These are phyloP conservation scores for Mesitornis unicolor DNA, from an alignment of 2,113 vertebrate genomes.

Conservation along the genomic window DNA sequence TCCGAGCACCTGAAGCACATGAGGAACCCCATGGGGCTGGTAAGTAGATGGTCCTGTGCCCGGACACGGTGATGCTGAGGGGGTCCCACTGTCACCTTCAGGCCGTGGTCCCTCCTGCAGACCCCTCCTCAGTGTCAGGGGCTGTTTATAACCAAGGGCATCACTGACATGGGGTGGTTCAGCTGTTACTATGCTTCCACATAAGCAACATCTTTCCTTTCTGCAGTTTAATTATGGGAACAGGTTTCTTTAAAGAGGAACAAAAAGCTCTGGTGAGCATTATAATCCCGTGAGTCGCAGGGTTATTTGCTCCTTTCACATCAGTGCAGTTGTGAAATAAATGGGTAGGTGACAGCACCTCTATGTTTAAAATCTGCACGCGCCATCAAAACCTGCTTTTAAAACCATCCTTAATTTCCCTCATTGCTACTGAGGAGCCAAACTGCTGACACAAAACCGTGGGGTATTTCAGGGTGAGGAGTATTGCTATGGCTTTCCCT, in stretches of 20 bases:
- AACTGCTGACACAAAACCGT: neutral
- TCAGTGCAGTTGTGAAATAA: neutral
- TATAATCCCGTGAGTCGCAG: neutral
- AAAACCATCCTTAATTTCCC: neutral
- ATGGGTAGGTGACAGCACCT: neutral
- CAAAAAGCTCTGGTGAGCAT: neutral
- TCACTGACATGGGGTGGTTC: neutral
- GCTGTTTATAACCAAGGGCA: neutral
- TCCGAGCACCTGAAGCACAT: slow-evolving; percentile 40
- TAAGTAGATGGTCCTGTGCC: neutral
- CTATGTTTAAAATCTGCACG: neutral
- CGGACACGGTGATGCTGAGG: neutral
- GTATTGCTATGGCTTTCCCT: neutral
- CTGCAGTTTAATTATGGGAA: neutral
- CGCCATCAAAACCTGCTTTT: neutral
- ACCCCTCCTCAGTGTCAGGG: fast-evolving
- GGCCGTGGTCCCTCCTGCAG: neutral
- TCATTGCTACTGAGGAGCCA: neutral
- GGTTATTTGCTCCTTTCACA: neutral
- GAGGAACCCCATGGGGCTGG: slow-evolving; percentile 48
- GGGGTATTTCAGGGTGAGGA: neutral
- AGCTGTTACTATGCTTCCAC: neutral
- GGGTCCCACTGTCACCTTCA: neutral
- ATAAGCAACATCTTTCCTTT: neutral
- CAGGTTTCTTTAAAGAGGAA: neutral